Evolutionary conservation across 2,113 vertebrate species (phyloP).

Genomic region (Pterophyllum scalare): DNA sequence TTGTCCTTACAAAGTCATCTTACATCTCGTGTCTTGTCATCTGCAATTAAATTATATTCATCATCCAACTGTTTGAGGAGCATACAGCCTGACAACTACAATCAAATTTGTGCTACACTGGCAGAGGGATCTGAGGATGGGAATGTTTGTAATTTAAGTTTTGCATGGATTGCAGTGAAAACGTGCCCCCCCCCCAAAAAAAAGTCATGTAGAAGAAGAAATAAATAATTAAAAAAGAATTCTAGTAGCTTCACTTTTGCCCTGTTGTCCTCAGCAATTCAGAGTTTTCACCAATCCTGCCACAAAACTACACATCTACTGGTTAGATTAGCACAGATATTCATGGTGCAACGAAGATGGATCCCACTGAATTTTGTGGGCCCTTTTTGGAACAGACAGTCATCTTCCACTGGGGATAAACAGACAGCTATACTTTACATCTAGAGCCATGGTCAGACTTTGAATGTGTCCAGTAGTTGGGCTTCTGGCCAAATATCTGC

Average conservation of each 20-base stretch:
- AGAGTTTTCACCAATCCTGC: background rate
- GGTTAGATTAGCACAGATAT: background rate
- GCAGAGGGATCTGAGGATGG: background rate
- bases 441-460: background rate
- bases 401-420: background rate
- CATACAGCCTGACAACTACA: background rate
- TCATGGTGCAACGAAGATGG: background rate
- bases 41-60: background rate
- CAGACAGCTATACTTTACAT: background rate
- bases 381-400: background rate
- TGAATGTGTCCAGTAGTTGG: background rate
- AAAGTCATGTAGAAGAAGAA: background rate
- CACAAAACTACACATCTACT: background rate
- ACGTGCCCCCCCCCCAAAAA: background rate
- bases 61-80: background rate
- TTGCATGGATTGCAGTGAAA: background rate
- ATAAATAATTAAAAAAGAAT: background rate
- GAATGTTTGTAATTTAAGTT: background rate
- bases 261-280: background rate
- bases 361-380: background rate
- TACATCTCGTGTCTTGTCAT: background rate
- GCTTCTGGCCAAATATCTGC: background rate
- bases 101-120: background rate
- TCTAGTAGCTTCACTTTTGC: background rate
- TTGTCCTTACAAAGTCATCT: background rate